Conservation (phyloP, 2,888 invertebrate genomes). For the Prosopocoilus inquinatus region DNA sequence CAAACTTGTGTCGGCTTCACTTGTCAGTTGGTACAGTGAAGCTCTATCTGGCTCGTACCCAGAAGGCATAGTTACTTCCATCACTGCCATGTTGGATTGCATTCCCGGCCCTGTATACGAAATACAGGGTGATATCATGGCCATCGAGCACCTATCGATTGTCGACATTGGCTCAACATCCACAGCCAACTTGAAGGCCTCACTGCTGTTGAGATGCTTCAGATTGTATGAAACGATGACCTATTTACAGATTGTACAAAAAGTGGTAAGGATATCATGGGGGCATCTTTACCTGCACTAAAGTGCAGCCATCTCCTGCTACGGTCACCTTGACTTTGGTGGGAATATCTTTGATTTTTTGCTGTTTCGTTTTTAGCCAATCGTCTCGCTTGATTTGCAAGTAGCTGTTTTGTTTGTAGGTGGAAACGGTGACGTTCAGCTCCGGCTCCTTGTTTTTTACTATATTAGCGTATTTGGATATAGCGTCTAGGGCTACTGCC, state of each 20-base stretch:
- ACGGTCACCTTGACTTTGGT: constrained; percentile 51
- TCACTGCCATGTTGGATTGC: constrained; percentile 60
- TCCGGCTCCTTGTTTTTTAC: constrained; percentile 50
- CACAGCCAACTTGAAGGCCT: constrained; percentile 55
- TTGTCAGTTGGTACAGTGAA: constrained; percentile 54
- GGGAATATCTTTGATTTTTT: constrained; percentile 50
- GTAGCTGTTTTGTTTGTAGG: constrained; percentile 44
- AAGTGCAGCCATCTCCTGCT: constrained; percentile 57
- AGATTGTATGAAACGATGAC: constrained; percentile 55
- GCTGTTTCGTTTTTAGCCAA: constrained; percentile 52
- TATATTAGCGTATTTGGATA: constrained; percentile 56
- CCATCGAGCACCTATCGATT: constrained; percentile 52
- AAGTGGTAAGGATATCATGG: background rate
- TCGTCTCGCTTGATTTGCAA: constrained; percentile 52
- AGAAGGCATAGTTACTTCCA: constrained; percentile 63
- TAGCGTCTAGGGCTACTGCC: constrained; percentile 60
- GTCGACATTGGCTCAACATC: constrained; percentile 48
- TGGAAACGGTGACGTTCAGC: constrained; percentile 49
- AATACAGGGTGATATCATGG: constrained; percentile 47
- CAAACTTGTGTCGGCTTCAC: background rate
- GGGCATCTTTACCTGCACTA: constrained; percentile 52
- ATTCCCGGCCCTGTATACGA: constrained; percentile 48
- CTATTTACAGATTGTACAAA: constrained; percentile 41
- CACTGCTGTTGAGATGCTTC: constrained; percentile 49
- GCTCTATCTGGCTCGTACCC: constrained; percentile 62